These are phyloP conservation scores for Psix sp. DNA, from an alignment of 1,140 invertebrate species.

Conservation along the genomic window DNA sequence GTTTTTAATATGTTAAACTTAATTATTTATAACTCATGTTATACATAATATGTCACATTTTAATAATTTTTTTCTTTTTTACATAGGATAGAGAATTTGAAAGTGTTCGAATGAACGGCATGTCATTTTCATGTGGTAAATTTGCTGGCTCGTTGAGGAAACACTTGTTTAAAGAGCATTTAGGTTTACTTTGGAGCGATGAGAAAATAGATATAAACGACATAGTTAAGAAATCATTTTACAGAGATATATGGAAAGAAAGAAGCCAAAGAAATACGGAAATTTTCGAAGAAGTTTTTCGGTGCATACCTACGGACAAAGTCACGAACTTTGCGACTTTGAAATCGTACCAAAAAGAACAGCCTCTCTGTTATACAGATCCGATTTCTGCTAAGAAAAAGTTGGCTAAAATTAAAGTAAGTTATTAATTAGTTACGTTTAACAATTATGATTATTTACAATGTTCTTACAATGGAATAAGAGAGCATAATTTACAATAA, in stretches of 20 bases:
- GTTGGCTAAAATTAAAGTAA: slow-evolving; percentile 83
- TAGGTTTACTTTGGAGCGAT: slow-evolving; percentile 79
- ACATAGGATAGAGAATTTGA: slow-evolving; percentile 90
- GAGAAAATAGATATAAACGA: slow-evolving; percentile 82
- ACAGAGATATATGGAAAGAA: slow-evolving; percentile 86
- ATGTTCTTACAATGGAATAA: background rate
- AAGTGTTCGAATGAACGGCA: slow-evolving; percentile 87
- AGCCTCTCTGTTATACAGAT: slow-evolving; percentile 82
- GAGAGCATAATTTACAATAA: background rate
- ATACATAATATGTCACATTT: background rate
- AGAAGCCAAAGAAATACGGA: slow-evolving; percentile 88
- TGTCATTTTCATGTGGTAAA: slow-evolving; percentile 86
- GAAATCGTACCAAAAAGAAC: slow-evolving; percentile 83
- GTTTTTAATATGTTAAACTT: too few relatives aligned
- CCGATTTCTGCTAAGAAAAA: slow-evolving; percentile 83
- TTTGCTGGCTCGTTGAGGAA: slow-evolving; percentile 91
- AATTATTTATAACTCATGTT: too few relatives aligned
- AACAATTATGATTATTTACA: background rate
- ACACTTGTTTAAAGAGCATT: slow-evolving; percentile 93
- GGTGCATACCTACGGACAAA: slow-evolving; percentile 88
- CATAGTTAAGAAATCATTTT: slow-evolving; percentile 86
- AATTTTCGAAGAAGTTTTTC: slow-evolving; percentile 92
- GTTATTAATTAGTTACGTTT: slow-evolving; percentile 4
- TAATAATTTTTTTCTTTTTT: background rate
- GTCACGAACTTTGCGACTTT: slow-evolving; percentile 86